Conservation (phyloP, 2,797 vertebrate genomes). For the Pseudotriccus pelzelni region DNA sequence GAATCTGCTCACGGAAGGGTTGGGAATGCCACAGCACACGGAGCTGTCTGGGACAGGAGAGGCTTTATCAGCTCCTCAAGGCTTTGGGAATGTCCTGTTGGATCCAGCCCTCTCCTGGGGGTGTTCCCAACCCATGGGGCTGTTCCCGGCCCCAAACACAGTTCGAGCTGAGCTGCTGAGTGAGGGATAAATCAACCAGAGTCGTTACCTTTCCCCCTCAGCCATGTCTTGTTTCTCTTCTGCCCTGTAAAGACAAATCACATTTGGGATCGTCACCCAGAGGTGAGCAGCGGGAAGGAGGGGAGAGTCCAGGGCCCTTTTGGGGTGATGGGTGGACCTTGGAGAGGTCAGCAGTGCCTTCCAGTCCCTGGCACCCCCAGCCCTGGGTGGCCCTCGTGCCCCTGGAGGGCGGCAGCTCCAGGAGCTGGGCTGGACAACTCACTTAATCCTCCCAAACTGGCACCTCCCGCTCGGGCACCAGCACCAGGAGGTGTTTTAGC, state of each 20-base stretch:
- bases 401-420: background rate
- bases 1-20: background rate
- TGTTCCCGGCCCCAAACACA: background rate
- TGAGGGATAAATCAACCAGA: background rate
- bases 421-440: background rate
- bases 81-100: background rate
- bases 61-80: background rate
- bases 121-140: background rate
- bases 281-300: accelerated
- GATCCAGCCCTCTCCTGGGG: background rate
- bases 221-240: constrained; percentile 64
- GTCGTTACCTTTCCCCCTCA: constrained; percentile 60
- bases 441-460: background rate
- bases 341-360: background rate
- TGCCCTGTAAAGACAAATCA: constrained; percentile 49
- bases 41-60: background rate
- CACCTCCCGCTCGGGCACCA: background rate
- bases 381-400: background rate
- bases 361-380: background rate
- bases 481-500: background rate
- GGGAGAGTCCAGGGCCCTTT: background rate
- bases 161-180: background rate
- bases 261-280: no score
- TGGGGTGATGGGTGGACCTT: background rate
- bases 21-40: background rate